phyloP scores from a whole-genome alignment of 2,113 vertebrate species.

The Plecturocebus donacophilus region DNA sequence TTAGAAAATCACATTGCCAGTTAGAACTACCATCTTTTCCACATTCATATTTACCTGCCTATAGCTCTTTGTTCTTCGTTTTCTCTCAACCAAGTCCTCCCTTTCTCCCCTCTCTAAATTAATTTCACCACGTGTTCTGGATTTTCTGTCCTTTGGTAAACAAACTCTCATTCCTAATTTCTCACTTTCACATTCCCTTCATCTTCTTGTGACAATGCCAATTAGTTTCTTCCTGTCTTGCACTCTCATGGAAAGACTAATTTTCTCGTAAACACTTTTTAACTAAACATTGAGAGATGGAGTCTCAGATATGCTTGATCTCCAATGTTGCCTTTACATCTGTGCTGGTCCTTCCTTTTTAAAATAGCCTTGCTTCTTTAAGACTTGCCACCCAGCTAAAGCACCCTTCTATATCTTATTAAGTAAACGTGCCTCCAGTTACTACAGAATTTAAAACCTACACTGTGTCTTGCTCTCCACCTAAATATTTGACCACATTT shows the following conservation, averaged over 20 bases:
- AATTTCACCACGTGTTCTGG: background rate
- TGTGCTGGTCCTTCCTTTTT: background rate
- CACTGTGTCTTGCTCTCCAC: background rate
- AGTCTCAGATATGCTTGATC: background rate
- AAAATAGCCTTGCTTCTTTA: background rate
- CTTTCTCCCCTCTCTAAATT: background rate
- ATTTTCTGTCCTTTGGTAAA: background rate
- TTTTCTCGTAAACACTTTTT: background rate
- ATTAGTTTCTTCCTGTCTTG: background rate
- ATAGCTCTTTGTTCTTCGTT: background rate
- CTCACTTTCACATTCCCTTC: background rate
- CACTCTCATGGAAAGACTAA: background rate
- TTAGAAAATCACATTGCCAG: background rate
- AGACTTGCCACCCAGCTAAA: background rate
- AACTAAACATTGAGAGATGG: background rate
- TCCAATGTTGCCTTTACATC: background rate
- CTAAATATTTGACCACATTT: background rate
- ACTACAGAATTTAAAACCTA: background rate
- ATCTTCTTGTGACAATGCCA: background rate
- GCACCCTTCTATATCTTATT: background rate
- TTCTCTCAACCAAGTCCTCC: background rate
- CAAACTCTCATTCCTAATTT: background rate
- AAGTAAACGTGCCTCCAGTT: background rate
- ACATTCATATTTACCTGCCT: background rate
- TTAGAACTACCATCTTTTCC: background rate